Conservation (phyloP, 2,113 vertebrate species). For the Phocoena sinus region DNA sequence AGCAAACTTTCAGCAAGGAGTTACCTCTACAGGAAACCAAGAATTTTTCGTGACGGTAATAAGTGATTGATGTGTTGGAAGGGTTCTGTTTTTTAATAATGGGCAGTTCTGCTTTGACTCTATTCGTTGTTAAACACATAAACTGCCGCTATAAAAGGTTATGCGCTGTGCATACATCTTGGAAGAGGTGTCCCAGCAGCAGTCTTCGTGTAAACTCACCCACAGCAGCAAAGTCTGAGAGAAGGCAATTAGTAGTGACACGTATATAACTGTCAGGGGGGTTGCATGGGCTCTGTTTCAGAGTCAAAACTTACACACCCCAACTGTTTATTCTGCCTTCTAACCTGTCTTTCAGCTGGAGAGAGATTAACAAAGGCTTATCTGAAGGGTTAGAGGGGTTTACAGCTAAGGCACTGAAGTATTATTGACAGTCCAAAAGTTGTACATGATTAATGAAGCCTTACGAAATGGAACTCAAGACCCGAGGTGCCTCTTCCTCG, state of each 20-base stretch:
- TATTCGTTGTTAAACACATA: conserved; percentile 52
- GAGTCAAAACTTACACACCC: conserved; percentile 42
- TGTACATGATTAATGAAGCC: conserved; percentile 62
- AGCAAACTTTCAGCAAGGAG: neutral
- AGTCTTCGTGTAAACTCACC: conserved; percentile 77
- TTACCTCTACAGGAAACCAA: neutral
- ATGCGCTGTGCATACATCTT: conserved; percentile 51
- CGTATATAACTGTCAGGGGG: conserved; percentile 47
- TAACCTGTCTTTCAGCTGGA: conserved; percentile 69
- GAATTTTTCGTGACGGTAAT: neutral
- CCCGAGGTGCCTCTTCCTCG: conserved; percentile 8
- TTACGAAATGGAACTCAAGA: conserved; percentile 33
- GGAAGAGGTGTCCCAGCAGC: conserved; percentile 66
- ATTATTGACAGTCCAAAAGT: conserved; percentile 59
- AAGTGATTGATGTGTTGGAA: conserved; percentile 56
- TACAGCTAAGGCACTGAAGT: conserved; percentile 45
- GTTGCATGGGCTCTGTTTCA: conserved; percentile 61
- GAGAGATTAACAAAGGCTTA: conserved; percentile 74
- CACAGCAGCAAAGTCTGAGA: conserved; percentile 43
- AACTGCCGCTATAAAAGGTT: conserved; percentile 74
- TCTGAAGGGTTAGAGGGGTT: conserved; percentile 73
- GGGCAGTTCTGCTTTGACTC: conserved; percentile 56
- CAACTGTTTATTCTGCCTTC: conserved; percentile 65
- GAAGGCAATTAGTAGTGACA: conserved; percentile 76
- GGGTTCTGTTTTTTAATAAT: conserved; percentile 55